Base-by-base conservation (phyloP, 2,113 vertebrate species). In the Microtus montanus region DNA sequence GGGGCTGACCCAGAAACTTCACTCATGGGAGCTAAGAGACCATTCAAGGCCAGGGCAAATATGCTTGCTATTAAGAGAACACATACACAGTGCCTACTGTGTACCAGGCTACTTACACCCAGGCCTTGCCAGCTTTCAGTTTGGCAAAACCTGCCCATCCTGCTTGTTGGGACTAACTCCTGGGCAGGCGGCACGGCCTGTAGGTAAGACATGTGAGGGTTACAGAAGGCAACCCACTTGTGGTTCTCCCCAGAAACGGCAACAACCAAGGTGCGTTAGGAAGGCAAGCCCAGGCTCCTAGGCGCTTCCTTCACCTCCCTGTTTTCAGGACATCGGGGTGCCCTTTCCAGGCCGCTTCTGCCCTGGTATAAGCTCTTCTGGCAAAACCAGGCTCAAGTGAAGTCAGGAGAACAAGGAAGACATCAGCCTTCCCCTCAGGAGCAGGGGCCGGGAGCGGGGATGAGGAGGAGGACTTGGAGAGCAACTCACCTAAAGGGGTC, bases 401-500 rank as follows among this genome's bases (percentile, higher is more conserved):
- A 66, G 82, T 58, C 75, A 54, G 78, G 85, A 75, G 54, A 93
- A 68, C 17, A 1, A 22, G 85, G 64, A 74, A 79, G 91, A 70
- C 73, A 52, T 74, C 47, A 9, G 87, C 58, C 44, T 61, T 84
- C 26, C 75, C 75, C 70, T 68, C 8, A 30, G 33, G 49, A n/a
- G 63, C 38, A 54, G 52, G 70, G 61, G 35, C 91, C 66, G 68
- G 68, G 35, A 38, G 86, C 70, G 24, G 80, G 35, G n/a, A 86
- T n/a, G 26, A 47, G 70, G 80, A 66, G 2, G 52, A 64, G 75
- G 44, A 33, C 63, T 71, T 52, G 7, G 74, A 3, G 4, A 84
- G 74, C 85, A 75, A 98, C 98, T 98, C 95, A 98, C 98, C 98
- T 97, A 98, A 98, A 98, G 47, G 98, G 98, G 92, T 98, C 98